These are phyloP conservation scores for Bombus turneri DNA, from an alignment of 1,140 invertebrate species.

Conservation along the genomic window DNA sequence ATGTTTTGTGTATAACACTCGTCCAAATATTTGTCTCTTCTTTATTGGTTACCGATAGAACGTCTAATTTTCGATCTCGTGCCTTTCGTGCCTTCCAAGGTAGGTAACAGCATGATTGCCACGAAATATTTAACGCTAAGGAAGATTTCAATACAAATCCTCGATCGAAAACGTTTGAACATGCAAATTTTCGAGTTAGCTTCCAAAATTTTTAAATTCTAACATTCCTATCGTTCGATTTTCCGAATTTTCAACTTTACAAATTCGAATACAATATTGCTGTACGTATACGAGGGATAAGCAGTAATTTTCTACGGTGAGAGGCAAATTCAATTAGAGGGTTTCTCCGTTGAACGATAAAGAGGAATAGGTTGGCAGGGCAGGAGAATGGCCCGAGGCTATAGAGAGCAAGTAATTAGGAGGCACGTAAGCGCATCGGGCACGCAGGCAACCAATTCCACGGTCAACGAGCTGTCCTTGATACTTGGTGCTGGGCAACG, in stretches of 20 bases:
- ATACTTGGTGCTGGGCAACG: constrained; percentile 44
- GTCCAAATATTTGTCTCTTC: neutral
- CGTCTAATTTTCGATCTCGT: neutral
- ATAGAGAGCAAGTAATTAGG: constrained; percentile 48
- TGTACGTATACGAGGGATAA: neutral
- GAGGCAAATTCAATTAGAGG: constrained; percentile 42
- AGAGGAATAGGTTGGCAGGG: neutral
- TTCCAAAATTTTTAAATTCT: neutral
- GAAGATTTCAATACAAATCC: neutral
- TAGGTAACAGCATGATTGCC: no score
- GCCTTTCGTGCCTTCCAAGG: no score
- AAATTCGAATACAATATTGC: neutral
- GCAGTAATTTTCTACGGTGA: neutral
- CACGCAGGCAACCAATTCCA: constrained; percentile 45
- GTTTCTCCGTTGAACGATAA: neutral
- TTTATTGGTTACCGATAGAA: neutral
- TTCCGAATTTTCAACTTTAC: neutral
- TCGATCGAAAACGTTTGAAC: neutral
- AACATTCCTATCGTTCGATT: neutral
- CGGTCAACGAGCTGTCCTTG: constrained; percentile 37
- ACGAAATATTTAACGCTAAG: neutral
- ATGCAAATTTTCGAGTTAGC: no score
- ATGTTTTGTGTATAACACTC: neutral
- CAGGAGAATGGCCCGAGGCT: neutral
- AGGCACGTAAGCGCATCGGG: constrained; percentile 42